Base-by-base conservation (phyloP, 2,113 vertebrate species). In the Platysternon megacephalum region DNA sequence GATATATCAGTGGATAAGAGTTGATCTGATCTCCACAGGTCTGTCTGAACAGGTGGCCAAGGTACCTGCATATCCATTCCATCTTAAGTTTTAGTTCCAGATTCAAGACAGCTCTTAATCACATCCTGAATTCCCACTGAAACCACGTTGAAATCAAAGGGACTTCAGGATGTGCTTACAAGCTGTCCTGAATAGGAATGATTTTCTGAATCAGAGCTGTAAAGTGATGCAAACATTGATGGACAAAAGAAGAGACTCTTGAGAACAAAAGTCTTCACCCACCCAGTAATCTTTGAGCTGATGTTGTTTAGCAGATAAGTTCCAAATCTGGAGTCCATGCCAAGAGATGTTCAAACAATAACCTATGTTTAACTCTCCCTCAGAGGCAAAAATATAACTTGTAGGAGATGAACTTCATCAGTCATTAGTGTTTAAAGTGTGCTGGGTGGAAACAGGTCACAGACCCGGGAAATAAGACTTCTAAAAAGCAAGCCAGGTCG, bases 201-300 rank as follows among this genome's bases (percentile, higher is more conserved):
- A n/a, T 92, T 93, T 58, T 93, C 39, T 79, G 84, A 91, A 76
- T 29, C 1, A 88, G 79, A 91, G 16, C 65, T 83, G 19, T 42
- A 82, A 90, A 95, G 90, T n/a, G 44, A 2, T 53, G 32, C 56
- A 94, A 89, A 88, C 92, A 46, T 32, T 74, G 28, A 83, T 91
- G 49, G 61, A 85, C 35, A 46, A 42, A 68, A 24, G 49, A 29
- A 58, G 42, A 56, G 14, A 46, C 14, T 89, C 82, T 79, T n/a
- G 5, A 19, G 86, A 88, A 74, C 86, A 2, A 82, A 52, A 21
- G 80, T 13, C n/a, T 82, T 13, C 61, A 68, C 7, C 86, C 42
- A 91, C 52, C 5, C 24, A 26, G 9, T 89, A 35, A 74, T 56
- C 44, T 61, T 35, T n/a, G 35, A 68, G 61, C 32, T 86, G 74